These are phyloP conservation scores for Muntiacus muntjak DNA, from an alignment of 2,113 vertebrate species.

Conservation along the genomic window DNA sequence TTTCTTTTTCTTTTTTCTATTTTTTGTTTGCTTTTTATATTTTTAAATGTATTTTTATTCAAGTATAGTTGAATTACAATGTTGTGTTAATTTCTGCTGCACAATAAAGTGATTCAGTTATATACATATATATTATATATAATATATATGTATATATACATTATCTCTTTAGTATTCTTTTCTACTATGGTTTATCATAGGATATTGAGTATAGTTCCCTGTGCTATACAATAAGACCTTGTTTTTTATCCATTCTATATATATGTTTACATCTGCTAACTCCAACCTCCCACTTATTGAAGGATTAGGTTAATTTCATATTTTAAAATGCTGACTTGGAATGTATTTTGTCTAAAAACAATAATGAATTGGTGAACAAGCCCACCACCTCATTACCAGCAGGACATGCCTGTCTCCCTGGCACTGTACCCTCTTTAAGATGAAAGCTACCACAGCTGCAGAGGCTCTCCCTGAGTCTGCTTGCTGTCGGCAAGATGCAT, in stretches of 20 bases:
- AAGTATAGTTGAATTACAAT: not conserved
- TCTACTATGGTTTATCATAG: not conserved
- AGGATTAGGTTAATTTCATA: not conserved
- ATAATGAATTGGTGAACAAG: too few relatives aligned
- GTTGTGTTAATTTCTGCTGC: not conserved
- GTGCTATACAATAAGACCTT: not conserved
- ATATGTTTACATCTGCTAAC: not conserved
- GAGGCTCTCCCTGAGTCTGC: not conserved
- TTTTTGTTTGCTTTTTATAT: not conserved
- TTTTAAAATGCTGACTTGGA: not conserved
- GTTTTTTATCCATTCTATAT: not conserved
- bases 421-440: not conserved
- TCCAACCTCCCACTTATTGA: not conserved
- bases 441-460: not conserved
- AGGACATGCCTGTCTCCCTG: too few relatives aligned
- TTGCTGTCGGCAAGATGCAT: not conserved
- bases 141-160: not conserved
- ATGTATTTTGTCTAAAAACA: not conserved
- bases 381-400: not conserved
- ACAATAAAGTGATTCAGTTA: not conserved
- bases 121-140: not conserved
- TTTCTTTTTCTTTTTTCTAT: not conserved
- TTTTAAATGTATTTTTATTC: not conserved
- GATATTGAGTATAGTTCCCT: not conserved
- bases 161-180: not conserved